Conservation (phyloP, 1,140 invertebrate genomes). For the Apis dorsata region DNA sequence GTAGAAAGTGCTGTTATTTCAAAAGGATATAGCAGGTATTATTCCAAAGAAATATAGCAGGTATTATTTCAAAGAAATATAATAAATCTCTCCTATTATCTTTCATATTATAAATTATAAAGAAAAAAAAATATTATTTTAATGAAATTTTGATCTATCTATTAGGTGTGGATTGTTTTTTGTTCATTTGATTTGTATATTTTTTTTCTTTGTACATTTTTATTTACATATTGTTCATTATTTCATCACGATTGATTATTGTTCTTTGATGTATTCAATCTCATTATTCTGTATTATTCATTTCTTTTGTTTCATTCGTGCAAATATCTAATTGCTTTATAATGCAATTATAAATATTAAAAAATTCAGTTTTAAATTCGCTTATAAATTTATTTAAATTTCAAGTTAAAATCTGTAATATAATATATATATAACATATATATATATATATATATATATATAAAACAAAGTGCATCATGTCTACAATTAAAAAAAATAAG, state of each 20-base stretch:
- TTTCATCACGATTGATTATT: background rate
- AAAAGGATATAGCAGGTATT: slow-evolving; percentile 28
- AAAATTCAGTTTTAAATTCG: background rate
- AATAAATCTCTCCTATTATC: background rate
- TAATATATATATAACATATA: no score
- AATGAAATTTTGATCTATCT: background rate
- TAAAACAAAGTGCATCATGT: background rate
- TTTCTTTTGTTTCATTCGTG: background rate
- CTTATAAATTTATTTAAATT: background rate
- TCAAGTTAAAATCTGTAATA: background rate
- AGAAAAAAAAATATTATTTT: background rate
- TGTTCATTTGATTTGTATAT: background rate
- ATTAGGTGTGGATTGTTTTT: background rate
- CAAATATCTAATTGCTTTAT: background rate
- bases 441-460: no score
- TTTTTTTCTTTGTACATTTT: background rate
- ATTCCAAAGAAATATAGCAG: background rate
- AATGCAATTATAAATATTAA: background rate
- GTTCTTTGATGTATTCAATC: background rate
- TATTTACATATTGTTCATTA: background rate
- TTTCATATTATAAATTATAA: background rate
- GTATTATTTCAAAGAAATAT: slow-evolving; percentile 3
- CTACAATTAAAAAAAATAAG: background rate
- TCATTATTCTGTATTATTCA: background rate
- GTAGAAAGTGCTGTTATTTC: slow-evolving; percentile 66